phyloP scores from a whole-genome alignment of 1,140 invertebrate species.

The Pantala flavescens region DNA sequence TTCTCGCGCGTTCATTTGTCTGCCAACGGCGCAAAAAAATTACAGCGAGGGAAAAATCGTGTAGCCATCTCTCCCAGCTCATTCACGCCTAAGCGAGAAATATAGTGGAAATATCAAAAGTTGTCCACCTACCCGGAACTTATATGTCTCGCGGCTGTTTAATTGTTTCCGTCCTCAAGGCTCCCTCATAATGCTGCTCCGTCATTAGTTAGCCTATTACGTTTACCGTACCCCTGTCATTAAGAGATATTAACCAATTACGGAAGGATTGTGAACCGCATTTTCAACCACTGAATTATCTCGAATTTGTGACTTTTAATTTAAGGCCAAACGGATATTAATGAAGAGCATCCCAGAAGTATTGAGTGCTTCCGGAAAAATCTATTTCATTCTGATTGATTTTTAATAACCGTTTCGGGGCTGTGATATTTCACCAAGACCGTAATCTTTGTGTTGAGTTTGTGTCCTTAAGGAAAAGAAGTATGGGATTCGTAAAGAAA shows the following conservation, averaged over 20 bases:
- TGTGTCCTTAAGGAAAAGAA: no score
- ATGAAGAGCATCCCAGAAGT: no score
- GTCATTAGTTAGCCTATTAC: not conserved
- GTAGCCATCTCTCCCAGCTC: not conserved
- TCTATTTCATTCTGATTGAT: no score
- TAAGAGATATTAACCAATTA: not conserved
- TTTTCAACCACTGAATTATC: no score
- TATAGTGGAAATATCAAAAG: not conserved
- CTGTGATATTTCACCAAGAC: no score
- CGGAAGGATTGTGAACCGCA: no score
- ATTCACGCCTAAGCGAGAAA: conserved; percentile 4
- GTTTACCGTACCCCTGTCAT: not conserved
- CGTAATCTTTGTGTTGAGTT: no score
- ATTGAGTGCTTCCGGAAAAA: no score
- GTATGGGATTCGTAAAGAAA: no score
- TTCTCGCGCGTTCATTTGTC: not conserved
- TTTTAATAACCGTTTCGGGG: no score
- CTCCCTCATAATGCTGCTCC: not conserved
- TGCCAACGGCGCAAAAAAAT: not conserved
- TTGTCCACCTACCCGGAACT: not conserved
- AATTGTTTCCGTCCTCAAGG: not conserved
- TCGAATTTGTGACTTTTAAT: no score
- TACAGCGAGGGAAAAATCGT: not conserved
- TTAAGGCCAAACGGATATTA: no score
- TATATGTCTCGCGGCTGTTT: not conserved